Percentiles rank a stretch among this genome's conserved stretches.
Evolutionary conservation across 2,888 invertebrate species (phyloP).

Genomic region (Drosophila sordidula): DNA sequence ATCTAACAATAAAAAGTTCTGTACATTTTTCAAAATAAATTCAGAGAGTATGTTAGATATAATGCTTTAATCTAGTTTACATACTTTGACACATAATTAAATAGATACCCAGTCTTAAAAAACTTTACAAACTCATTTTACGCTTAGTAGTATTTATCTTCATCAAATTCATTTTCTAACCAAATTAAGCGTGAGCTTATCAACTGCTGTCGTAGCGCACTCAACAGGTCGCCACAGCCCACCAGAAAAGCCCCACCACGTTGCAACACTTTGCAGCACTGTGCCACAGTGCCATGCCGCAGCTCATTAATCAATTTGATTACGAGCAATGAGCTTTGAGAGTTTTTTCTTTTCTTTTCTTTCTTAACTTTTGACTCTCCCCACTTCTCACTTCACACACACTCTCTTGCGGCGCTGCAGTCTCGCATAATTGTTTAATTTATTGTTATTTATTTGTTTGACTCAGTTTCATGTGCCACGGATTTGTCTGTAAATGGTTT

Average conservation of each 20-base stretch:
- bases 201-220: slow-evolving; percentile 17
- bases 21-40: too few species aligned
- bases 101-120: too few species aligned
- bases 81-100: too few species aligned
- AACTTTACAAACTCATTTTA: too few species aligned
- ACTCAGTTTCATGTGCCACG: slow-evolving; percentile 45
- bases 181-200: not conserved
- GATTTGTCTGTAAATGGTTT: slow-evolving; percentile 72
- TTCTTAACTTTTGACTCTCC: slow-evolving; percentile 45
- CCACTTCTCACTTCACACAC: not conserved
- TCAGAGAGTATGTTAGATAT: too few species aligned
- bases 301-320: slow-evolving; percentile 78
- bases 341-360: slow-evolving; percentile 26
- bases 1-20: too few species aligned
- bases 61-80: too few species aligned
- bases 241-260: not conserved
- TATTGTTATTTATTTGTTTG: slow-evolving; percentile 77
- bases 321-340: slow-evolving; percentile 65
- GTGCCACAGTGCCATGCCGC: slow-evolving; percentile 11
- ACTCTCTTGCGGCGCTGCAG: not conserved
- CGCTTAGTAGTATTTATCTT: too few species aligned
- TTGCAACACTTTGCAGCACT: slow-evolving; percentile 26
- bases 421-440: slow-evolving; percentile 75
- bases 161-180: not conserved
- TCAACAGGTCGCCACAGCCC: slow-evolving; percentile 11